These are phyloP conservation scores for Nymphalis io DNA, from an alignment of 1,140 invertebrate species.

Conservation along the genomic window DNA sequence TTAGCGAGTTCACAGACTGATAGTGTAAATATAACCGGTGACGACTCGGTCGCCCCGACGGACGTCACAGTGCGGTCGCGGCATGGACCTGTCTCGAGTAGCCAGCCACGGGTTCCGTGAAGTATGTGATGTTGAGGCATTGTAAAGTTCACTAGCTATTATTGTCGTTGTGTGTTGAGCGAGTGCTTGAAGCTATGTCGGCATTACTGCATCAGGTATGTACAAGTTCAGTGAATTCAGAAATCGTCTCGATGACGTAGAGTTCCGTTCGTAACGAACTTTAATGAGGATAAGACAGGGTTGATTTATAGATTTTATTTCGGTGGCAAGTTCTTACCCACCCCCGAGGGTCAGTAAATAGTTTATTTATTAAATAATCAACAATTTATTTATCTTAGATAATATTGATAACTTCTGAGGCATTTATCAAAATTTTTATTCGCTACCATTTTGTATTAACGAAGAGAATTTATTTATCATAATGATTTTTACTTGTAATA, in stretches of 20 bases:
- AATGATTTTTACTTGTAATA: conserved; percentile 66
- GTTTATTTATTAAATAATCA: conserved; percentile 50
- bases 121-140: conserved; percentile 59
- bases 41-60: conserved; percentile 32
- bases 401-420: conserved; percentile 40
- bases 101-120: conserved; percentile 43
- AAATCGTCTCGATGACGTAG: conserved; percentile 6
- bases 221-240: conserved; percentile 46
- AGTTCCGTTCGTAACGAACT: not conserved
- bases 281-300: conserved; percentile 41
- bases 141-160: conserved; percentile 63
- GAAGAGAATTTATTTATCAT: conserved; percentile 76
- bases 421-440: conserved; percentile 62
- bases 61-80: conserved; percentile 51
- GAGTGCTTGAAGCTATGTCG: conserved; percentile 60
- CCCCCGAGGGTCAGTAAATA: conserved; percentile 35
- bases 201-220: conserved; percentile 64
- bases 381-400: conserved; percentile 48
- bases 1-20: conserved; percentile 44
- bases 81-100: conserved; percentile 45
- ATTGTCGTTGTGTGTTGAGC: conserved; percentile 64
- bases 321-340: conserved; percentile 30
- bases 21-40: conserved; percentile 62
- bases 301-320: conserved; percentile 44
- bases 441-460: conserved; percentile 59